Conservation (phyloP, 2,888 invertebrate species). For the Watsonalla cultraria region DNA sequence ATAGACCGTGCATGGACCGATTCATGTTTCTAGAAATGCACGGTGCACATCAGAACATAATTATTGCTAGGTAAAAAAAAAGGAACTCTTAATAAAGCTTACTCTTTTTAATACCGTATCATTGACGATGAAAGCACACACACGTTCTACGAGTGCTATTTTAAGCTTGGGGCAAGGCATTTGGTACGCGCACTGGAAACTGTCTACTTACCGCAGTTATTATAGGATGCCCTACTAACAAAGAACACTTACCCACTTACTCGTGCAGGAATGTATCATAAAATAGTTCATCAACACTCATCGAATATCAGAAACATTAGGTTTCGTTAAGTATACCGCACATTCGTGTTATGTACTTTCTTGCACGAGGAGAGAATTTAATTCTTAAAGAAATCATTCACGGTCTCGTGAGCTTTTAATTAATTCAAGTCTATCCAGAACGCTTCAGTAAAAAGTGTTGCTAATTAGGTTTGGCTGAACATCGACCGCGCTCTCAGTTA, state of each 20-base stretch:
- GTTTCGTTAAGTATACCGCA: neutral
- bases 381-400: constrained; percentile 36
- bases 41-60: no score
- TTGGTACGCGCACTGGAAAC: constrained; percentile 70
- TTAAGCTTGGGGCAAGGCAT: constrained; percentile 65
- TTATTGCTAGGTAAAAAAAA: no score
- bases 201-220: constrained; percentile 61
- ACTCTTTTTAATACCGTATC: no score
- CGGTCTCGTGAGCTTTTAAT: constrained; percentile 48
- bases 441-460: constrained; percentile 39
- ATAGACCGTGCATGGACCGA: no score
- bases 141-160: constrained; percentile 48
- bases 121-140: constrained; percentile 5
- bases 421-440: constrained; percentile 44
- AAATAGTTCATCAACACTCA: no score
- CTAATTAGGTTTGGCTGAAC: constrained; percentile 49
- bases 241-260: constrained; percentile 27
- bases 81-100: no score
- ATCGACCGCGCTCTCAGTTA: constrained; percentile 28
- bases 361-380: constrained; percentile 18
- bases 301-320: no score
- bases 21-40: no score
- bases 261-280: no score
- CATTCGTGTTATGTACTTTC: neutral
- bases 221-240: constrained; percentile 67